Conservation (phyloP, 2,888 invertebrate species). For the Ormyrus thymus region DNA sequence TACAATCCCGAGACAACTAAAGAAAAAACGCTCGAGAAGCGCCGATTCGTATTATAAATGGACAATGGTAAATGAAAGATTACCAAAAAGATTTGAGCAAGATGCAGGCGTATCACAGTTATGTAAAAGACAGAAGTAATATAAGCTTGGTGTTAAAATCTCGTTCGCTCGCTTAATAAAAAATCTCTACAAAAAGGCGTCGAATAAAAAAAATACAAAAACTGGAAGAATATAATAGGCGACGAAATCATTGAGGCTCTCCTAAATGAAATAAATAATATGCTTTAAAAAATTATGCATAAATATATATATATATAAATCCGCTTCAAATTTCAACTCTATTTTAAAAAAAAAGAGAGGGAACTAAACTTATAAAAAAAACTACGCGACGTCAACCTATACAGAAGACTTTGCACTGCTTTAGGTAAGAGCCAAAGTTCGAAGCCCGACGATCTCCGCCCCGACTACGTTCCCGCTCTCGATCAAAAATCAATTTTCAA, state of each 20-base stretch:
- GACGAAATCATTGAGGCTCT: slow-evolving; percentile 38
- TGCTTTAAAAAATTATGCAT: slow-evolving; percentile 22
- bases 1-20: not conserved
- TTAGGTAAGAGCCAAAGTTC: slow-evolving; percentile 32
- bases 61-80: slow-evolving; percentile 11
- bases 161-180: not conserved
- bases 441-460: slow-evolving; percentile 24
- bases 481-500: too few relatives aligned
- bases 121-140: slow-evolving; percentile 16
- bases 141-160: slow-evolving; percentile 28
- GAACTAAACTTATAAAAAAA: slow-evolving; percentile 4
- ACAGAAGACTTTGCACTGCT: slow-evolving; percentile 18
- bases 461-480: too few relatives aligned
- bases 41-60: slow-evolving; percentile 1
- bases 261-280: slow-evolving; percentile 46
- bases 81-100: slow-evolving; percentile 43
- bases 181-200: not conserved
- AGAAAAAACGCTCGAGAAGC: too few relatives aligned
- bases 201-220: not conserved
- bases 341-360: slow-evolving; percentile 1
- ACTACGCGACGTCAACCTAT: slow-evolving; percentile 11
- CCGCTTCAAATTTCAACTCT: slow-evolving; percentile 19
- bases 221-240: slow-evolving; percentile 13
- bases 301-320: slow-evolving; percentile 21
- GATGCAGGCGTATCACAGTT: slow-evolving; percentile 52